These are phyloP conservation scores for Equus przewalskii DNA, from an alignment of 2,113 vertebrate species.

Conservation along the genomic window DNA sequence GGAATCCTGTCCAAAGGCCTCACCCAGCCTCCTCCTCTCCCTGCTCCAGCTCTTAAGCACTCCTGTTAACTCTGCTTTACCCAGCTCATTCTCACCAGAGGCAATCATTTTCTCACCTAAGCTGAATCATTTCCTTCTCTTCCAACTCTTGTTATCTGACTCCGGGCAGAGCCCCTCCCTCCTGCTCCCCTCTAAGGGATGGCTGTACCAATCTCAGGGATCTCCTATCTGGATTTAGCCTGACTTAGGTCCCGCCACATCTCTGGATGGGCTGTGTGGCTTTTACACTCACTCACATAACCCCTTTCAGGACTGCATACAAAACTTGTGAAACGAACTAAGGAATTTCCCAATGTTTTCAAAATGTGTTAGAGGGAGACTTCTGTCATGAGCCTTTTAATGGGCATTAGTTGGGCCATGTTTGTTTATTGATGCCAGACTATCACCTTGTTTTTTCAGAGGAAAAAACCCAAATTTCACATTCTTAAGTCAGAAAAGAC, in stretches of 20 bases:
- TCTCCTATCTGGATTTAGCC: neutral
- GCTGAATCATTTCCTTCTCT: neutral
- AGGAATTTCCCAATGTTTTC: neutral
- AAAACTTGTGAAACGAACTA: neutral
- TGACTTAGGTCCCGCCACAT: neutral
- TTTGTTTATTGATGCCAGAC: neutral
- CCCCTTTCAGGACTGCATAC: neutral
- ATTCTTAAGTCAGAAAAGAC: neutral
- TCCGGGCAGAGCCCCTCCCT: neutral
- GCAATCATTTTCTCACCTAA: neutral
- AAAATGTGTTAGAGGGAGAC: neutral
- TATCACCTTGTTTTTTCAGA: neutral
- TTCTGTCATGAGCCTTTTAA: neutral
- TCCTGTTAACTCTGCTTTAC: neutral
- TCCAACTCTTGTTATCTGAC: neutral
- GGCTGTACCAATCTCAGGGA: neutral
- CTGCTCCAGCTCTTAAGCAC: neutral
- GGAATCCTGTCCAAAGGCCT: neutral
- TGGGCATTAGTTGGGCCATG: neutral
- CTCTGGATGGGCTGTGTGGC: neutral
- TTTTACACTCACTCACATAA: neutral
- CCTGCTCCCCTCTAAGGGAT: too few species aligned
- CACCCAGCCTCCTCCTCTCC: neutral
- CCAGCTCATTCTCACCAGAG: neutral
- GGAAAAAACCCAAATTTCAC: neutral